A percentile compares a stretch with the other conserved stretches of the same genome.
These are phyloP conservation scores for Microtus pennsylvanicus DNA, from an alignment of 2,113 vertebrate species.

Conservation along the genomic window DNA sequence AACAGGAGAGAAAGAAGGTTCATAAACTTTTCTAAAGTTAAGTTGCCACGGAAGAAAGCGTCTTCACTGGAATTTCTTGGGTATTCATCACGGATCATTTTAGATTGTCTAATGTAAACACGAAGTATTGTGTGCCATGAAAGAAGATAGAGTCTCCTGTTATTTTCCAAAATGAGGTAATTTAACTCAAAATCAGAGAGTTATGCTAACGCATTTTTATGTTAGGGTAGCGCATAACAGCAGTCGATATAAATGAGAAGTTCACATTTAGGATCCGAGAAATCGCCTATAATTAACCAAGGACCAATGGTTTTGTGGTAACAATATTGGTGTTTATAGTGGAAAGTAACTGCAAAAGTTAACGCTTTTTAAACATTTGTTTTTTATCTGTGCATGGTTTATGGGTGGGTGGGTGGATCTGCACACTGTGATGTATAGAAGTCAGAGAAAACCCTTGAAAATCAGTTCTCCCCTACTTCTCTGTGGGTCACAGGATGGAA, in stretches of 20 bases:
- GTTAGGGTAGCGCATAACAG: not conserved
- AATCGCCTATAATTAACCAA: not conserved
- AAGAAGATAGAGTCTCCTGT: not conserved
- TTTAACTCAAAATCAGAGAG: not conserved
- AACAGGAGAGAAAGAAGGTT: not conserved
- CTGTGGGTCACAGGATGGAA: not conserved
- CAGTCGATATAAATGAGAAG: not conserved
- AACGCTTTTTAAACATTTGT: not conserved
- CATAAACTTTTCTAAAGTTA: slow-evolving; percentile 22
- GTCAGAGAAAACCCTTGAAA: not conserved
- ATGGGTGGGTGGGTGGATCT: not conserved
- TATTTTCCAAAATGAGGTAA: not conserved
- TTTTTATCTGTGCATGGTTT: not conserved
- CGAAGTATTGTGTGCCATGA: not conserved
- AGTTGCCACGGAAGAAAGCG: not conserved
- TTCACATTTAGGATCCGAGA: not conserved
- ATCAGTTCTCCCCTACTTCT: too few species aligned
- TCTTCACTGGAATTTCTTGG: not conserved
- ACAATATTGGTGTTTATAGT: not conserved
- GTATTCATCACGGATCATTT: not conserved
- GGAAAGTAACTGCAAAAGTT: not conserved
- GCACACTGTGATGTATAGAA: not conserved
- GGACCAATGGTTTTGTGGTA: not conserved
- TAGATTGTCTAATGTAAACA: not conserved
- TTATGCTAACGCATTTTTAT: not conserved